Evolutionary conservation across 2,888 invertebrate species (phyloP), one percentile per base, ranked within the genome.

Genomic region (Pachliopta kotzebuea): DNA sequence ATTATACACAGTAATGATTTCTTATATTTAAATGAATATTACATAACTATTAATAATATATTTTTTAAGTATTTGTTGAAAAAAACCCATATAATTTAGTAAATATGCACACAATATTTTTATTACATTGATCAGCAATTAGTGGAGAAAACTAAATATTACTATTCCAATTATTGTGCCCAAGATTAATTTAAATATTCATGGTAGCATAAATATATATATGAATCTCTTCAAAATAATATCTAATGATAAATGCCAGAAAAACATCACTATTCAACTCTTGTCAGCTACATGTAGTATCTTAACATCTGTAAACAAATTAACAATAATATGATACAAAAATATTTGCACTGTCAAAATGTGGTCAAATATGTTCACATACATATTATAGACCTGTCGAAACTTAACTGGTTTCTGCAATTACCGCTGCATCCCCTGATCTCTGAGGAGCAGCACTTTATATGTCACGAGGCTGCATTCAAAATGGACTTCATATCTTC

Each of bases 401-500:
- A 77, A 72, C 69, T 75, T 54, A 85, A 72, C 73, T 82, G 80
- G 73, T 78, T 78, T 74, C 83, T 86, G 86, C 90, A 87, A 84
- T 85, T 82, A 21, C 75, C 72, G 85, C 90, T 83, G 86, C 90
- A 89, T 70, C 88, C 85, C 84, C 88, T 82, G 78, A 80, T 69
- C 68, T 74, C 77, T 60, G 86, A 88, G 87, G 86, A 76, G 90
- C 91, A 91, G 88, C 89, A 86, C 56, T 81, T 76, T 77, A 76
- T 81, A 78, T 90, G 92, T 93, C 92, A 94, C 90, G 92, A 92
- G 66, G 91, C 84, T 56, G 92, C 92, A 81, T 93, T 94, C 69
- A 97, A 87, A 76, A 97, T 96, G 69, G 94, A 94, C 88, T 96
- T 96, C 84, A 98, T 93, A 90, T 98, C 98, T 68, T 97, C 97